Percentiles rank a stretch among this genome's conserved stretches.
phyloP scores from a whole-genome alignment of 2,113 vertebrate species.

The Mastomys natalensis region DNA sequence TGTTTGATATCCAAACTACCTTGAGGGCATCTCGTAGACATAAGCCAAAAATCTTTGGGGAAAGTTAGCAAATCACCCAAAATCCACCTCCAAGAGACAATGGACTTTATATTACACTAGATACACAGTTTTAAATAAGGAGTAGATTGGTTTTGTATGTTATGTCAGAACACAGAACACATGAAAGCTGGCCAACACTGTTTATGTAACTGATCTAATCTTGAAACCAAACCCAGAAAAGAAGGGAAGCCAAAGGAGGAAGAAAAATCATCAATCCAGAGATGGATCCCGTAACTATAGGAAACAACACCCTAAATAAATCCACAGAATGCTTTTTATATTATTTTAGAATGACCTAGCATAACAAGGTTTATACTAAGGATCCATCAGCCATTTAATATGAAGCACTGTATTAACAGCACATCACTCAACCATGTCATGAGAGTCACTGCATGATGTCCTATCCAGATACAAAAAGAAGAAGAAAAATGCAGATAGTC shows the following conservation, averaged over 20 bases:
- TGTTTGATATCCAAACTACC: slow-evolving; percentile 9
- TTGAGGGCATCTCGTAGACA: background rate
- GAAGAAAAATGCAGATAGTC: background rate
- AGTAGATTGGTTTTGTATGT: slow-evolving; percentile 10
- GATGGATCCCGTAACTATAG: background rate
- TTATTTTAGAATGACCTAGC: background rate
- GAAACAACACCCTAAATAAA: background rate
- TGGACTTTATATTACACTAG: background rate
- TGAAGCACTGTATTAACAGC: background rate
- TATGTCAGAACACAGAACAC: background rate
- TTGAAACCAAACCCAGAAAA: slow-evolving; percentile 7
- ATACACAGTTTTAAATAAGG: background rate
- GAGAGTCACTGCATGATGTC: background rate
- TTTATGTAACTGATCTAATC: background rate
- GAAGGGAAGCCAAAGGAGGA: background rate
- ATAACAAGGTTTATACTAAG: background rate
- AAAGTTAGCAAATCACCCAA: background rate
- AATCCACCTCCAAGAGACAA: background rate
- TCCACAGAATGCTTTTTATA: background rate
- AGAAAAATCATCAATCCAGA: background rate
- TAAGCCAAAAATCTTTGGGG: slow-evolving; percentile 16
- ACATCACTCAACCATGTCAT: background rate
- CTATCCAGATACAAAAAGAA: background rate
- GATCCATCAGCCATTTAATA: too few relatives aligned
- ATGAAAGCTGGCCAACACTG: background rate